Evolutionary conservation across 2,113 vertebrate genomes (phyloP).

Genomic region (Odocoileus virginianus): DNA sequence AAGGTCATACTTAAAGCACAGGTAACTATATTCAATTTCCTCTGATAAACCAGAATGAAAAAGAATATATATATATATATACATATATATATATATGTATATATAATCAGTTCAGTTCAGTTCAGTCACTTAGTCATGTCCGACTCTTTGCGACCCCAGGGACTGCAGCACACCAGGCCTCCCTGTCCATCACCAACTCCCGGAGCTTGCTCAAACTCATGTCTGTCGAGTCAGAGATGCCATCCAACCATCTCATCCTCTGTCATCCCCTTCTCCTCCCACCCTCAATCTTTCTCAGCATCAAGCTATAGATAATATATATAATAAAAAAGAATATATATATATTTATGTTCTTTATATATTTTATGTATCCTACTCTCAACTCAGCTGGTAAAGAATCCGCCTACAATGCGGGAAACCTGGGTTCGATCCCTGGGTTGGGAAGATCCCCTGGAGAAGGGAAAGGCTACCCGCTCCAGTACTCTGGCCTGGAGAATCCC

Average conservation of each 20-base stretch:
- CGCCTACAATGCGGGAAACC: fast-evolving
- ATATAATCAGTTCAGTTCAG: no score
- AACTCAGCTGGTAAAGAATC: neutral
- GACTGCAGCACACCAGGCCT: neutral
- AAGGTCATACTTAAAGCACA: neutral
- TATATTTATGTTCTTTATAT: neutral
- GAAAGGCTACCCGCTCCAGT: neutral
- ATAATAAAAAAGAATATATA: neutral
- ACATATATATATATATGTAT: no score
- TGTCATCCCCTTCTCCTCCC: neutral
- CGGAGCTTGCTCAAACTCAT: neutral
- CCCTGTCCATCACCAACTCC: neutral
- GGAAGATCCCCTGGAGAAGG: neutral
- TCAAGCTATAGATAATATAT: neutral
- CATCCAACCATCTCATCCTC: neutral
- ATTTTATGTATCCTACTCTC: neutral
- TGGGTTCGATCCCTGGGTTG: neutral
- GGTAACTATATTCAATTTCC: neutral
- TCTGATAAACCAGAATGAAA: no score
- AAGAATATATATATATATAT: no score
- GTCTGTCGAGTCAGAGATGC: neutral
- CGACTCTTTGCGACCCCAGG: neutral
- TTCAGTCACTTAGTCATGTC: no score
- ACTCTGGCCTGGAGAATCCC: neutral
- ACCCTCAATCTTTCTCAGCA: neutral